phyloP scores from a whole-genome alignment of 1,140 invertebrate species.

The Drosophila takahashii region DNA sequence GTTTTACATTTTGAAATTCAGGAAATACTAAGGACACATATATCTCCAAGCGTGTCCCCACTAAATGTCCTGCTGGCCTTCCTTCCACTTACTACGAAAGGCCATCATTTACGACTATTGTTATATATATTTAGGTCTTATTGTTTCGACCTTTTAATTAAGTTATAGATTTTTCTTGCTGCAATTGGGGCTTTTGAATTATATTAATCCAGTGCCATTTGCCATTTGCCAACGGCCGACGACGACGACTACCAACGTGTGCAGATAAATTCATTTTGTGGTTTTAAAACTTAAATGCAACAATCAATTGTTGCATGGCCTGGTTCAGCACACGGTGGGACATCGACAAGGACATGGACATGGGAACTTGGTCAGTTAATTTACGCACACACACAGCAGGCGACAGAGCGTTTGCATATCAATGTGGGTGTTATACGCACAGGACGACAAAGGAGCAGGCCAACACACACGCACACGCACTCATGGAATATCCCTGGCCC shows the following conservation, averaged over 20 bases:
- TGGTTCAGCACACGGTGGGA: conserved; percentile 7
- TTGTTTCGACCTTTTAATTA: conserved; percentile 63
- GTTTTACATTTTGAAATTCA: conserved; percentile 57
- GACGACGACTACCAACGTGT: neutral
- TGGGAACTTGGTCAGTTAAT: conserved; percentile 60
- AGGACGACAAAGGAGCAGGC: conserved; percentile 15
- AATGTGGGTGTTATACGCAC: conserved; percentile 48
- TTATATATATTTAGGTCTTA: conserved; percentile 45
- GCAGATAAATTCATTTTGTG: conserved; percentile 65
- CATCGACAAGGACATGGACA: conserved; percentile 37
- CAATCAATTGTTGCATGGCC: conserved; percentile 72
- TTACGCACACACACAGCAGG: conserved; percentile 55
- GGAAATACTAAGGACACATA: conserved; percentile 52
- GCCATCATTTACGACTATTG: conserved; percentile 57
- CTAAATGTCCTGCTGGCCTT: conserved; percentile 46
- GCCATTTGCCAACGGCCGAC: conserved; percentile 7
- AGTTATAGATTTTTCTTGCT: conserved; percentile 54
- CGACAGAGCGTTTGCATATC: conserved; percentile 64
- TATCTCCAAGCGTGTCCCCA: conserved; percentile 23
- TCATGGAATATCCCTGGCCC: conserved; percentile 19
- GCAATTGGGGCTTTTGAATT: conserved; percentile 12
- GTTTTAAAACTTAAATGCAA: conserved; percentile 62
- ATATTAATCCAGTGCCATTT: conserved; percentile 31
- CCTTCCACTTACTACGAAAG: conserved; percentile 18
- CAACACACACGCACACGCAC: conserved; percentile 8